phyloP scores from a whole-genome alignment of 2,888 invertebrate genomes.

The Beris chalybata region DNA sequence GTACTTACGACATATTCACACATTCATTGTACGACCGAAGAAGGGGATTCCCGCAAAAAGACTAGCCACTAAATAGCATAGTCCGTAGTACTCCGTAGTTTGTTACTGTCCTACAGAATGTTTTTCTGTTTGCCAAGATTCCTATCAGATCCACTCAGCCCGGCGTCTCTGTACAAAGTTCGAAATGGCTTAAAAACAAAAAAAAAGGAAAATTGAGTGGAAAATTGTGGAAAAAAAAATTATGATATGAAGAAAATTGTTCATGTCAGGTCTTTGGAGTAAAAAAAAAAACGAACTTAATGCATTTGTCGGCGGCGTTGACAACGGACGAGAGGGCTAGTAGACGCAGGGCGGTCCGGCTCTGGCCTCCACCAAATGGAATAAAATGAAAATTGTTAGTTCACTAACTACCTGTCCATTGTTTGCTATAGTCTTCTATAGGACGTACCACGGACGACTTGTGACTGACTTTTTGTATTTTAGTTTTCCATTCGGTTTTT shows the following conservation, averaged over 20 bases:
- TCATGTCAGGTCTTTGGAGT: background rate
- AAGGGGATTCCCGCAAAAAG: background rate
- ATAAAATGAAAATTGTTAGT: constrained; percentile 15
- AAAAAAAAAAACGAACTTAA: constrained; percentile 6
- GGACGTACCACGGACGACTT: constrained; percentile 9
- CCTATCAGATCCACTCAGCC: constrained; percentile 8
- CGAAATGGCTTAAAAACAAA: background rate
- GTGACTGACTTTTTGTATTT: too few relatives aligned
- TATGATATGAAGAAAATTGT: constrained; percentile 22
- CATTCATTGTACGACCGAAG: background rate
- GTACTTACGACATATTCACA: background rate
- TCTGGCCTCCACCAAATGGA: too few relatives aligned
- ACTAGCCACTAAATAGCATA: background rate
- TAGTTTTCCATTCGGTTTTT: constrained; percentile 6
- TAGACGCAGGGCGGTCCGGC: too few relatives aligned
- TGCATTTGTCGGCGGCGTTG: constrained; percentile 20
- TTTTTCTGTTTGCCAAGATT: constrained; percentile 16
- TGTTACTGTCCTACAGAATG: background rate
- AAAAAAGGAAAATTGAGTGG: background rate
- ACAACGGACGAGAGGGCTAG: constrained; percentile 7
- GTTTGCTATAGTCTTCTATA: constrained; percentile 18
- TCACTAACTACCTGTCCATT: constrained; percentile 23
- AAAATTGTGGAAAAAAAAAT: constrained; percentile 10
- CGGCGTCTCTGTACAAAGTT: background rate
- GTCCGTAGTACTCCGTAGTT: background rate